A percentile compares a stretch with the other conserved stretches of the same genome.
These are phyloP conservation scores for Odobenus rosmarus DNA, from an alignment of 2,113 vertebrate species.

Conservation along the genomic window DNA sequence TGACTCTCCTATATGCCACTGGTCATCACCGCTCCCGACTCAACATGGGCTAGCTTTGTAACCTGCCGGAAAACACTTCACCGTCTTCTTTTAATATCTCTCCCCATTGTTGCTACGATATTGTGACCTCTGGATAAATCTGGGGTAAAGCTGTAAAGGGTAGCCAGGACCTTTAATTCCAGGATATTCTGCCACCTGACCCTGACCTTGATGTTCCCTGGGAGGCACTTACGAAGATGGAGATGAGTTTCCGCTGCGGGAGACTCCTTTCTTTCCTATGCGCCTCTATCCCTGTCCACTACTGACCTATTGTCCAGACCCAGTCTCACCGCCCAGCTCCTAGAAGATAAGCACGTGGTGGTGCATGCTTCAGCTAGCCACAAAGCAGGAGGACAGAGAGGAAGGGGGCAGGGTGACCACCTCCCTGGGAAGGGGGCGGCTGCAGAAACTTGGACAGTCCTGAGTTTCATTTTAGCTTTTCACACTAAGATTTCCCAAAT, in stretches of 20 bases:
- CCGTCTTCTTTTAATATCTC: background rate
- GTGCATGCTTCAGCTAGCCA: background rate
- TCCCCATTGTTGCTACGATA: background rate
- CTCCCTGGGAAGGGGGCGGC: background rate
- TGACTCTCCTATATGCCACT: background rate
- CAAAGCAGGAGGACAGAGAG: too few species aligned
- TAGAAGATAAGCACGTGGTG: background rate
- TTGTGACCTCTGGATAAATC: background rate
- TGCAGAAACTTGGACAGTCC: background rate
- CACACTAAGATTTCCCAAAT: constrained; percentile 18
- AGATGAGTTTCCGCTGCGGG: background rate
- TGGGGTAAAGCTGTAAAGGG: background rate
- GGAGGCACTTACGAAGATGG: background rate
- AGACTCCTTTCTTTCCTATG: background rate
- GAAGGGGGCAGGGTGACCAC: background rate
- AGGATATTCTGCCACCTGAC: background rate
- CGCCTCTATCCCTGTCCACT: background rate
- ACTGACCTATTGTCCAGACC: background rate
- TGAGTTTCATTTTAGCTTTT: constrained; percentile 27
- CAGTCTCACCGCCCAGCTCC: background rate
- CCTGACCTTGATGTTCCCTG: background rate
- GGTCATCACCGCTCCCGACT: background rate
- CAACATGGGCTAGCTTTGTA: fast-evolving
- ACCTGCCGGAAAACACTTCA: background rate
- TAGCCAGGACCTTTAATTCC: background rate